phyloP scores from a whole-genome alignment of 92 coral and sea anemone species.

The Zoanthus sociatus region DNA sequence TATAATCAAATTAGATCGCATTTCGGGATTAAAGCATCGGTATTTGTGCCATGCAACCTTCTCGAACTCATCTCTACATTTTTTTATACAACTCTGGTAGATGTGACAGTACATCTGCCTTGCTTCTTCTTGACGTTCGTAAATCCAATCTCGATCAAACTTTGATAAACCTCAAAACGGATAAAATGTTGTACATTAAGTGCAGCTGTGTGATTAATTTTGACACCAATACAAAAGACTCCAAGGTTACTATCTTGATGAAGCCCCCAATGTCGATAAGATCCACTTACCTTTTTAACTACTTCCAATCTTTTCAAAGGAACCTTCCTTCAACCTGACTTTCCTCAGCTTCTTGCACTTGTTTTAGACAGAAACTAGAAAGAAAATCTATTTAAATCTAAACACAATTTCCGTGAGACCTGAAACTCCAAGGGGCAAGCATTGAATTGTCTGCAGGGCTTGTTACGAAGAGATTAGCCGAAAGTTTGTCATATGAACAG shows the following conservation, averaged over 20 bases:
- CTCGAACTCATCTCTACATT: not conserved
- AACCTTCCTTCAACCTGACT: not conserved
- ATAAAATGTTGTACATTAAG: not conserved
- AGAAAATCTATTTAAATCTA: not conserved
- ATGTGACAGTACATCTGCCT: not conserved
- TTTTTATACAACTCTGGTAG: not conserved
- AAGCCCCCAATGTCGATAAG: conserved; percentile 21
- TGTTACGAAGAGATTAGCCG: conserved; percentile 42
- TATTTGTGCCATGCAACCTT: conserved; percentile 34
- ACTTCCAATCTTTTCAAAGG: not conserved
- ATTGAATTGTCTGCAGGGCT: conserved; percentile 9
- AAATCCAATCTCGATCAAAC: conserved; percentile 1
- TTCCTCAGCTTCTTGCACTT: not conserved
- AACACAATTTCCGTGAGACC: conserved; percentile 21
- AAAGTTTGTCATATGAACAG: conserved; percentile 50
- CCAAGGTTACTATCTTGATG: conserved; percentile 47
- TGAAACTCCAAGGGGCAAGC: conserved; percentile 19
- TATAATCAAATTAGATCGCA: conserved; percentile 81
- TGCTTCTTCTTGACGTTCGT: not conserved
- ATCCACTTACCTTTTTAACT: conserved; percentile 25
- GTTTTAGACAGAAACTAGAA: not conserved
- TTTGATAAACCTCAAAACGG: conserved; percentile 9
- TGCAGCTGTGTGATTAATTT: conserved; percentile 19
- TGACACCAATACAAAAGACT: conserved; percentile 29
- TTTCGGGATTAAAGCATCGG: conserved; percentile 46